Conservation (phyloP, 2,888 invertebrate species). For the Cephus rjabovi region DNA sequence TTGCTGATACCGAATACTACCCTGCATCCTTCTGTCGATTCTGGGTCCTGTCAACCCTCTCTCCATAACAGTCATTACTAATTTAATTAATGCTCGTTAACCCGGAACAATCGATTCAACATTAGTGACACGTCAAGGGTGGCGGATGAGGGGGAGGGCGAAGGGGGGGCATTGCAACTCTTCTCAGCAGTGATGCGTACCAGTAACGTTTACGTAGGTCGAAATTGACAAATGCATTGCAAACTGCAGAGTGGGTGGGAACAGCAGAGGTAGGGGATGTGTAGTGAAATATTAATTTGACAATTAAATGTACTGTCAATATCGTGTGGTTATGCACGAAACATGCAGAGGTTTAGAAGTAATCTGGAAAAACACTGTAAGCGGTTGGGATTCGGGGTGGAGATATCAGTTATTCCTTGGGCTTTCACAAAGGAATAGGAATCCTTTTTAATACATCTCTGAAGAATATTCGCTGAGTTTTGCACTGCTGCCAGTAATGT, state of each 20-base stretch:
- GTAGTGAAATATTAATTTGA: neutral
- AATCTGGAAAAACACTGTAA: neutral
- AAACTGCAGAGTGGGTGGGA: neutral
- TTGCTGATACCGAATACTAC: neutral
- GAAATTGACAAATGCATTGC: neutral
- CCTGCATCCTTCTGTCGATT: neutral
- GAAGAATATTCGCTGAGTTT: neutral
- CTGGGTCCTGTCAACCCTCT: neutral
- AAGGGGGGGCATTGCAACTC: neutral
- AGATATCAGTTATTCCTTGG: neutral
- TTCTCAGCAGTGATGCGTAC: neutral
- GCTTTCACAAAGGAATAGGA: neutral
- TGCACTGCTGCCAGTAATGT: neutral
- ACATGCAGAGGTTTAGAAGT: neutral
- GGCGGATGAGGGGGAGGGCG: too few species aligned
- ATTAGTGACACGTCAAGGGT: neutral
- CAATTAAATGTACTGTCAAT: neutral
- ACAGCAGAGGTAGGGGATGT: too few species aligned
- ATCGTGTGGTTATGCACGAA: neutral
- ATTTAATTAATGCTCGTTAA: neutral
- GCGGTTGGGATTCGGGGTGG: neutral
- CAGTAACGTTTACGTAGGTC: neutral
- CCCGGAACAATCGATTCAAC: neutral
- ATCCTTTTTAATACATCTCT: neutral
- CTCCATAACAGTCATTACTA: neutral